Percentiles rank a stretch among this genome's conserved stretches.
These are phyloP conservation scores for Gymnocephalus cernua DNA, from an alignment of 2,113 vertebrate genomes.

Conservation along the genomic window DNA sequence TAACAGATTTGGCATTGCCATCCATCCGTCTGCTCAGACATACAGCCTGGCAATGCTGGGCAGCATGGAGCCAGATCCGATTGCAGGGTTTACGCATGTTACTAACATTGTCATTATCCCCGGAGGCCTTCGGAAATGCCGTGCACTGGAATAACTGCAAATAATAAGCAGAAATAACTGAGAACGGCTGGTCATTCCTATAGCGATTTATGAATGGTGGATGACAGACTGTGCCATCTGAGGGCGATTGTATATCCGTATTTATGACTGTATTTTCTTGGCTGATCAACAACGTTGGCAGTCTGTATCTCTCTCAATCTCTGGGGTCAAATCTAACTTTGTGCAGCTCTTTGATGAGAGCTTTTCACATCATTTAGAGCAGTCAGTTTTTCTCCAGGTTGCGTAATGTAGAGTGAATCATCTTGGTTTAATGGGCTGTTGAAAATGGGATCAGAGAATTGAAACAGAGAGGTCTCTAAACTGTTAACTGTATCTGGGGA, in stretches of 20 bases:
- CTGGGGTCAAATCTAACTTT: conserved; percentile 27
- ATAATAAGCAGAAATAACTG: conserved; percentile 68
- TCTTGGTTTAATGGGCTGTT: conserved; percentile 49
- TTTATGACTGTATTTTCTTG: conserved; percentile 55
- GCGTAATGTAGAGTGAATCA: conserved; percentile 46
- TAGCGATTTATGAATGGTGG: conserved; percentile 72
- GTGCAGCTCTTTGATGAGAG: conserved; percentile 31
- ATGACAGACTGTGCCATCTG: conserved; percentile 54
- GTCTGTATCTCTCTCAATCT: conserved; percentile 26
- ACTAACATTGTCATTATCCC: conserved; percentile 74
- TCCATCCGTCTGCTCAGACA: conserved; percentile 45
- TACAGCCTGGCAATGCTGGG: conserved; percentile 39
- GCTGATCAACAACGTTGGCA: conserved; percentile 38
- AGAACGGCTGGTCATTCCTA: conserved; percentile 63
- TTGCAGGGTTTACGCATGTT: conserved; percentile 71
- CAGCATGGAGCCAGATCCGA: conserved; percentile 64
- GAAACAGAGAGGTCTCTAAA: conserved; percentile 36
- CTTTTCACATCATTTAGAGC: conserved; percentile 49
- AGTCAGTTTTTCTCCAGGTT: conserved; percentile 17
- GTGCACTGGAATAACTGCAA: conserved; percentile 60
- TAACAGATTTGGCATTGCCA: conserved; percentile 55
- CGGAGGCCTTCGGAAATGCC: conserved; percentile 39
- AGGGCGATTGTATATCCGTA: conserved; percentile 32
- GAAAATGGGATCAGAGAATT: conserved; percentile 60
- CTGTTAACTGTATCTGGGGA: conserved; percentile 40